phyloP scores from a whole-genome alignment of 2,888 invertebrate genomes.

The Lasioglossum vierecki region DNA sequence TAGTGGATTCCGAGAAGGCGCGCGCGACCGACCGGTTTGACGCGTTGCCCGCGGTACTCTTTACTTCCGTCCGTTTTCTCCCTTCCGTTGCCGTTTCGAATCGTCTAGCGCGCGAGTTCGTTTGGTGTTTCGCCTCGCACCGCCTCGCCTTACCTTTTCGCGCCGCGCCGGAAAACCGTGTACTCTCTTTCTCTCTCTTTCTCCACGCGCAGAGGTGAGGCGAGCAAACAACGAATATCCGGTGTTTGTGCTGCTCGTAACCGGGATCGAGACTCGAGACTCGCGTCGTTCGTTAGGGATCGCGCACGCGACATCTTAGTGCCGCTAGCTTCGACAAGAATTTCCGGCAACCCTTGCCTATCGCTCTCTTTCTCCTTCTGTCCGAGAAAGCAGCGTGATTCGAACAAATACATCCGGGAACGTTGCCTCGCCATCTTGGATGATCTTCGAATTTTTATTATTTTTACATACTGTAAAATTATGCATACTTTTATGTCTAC shows the following conservation, averaged over 20 bases:
- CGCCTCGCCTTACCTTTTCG: neutral
- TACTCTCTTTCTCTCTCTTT: neutral
- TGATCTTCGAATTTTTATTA: neutral
- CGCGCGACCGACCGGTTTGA: neutral
- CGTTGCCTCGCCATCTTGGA: neutral
- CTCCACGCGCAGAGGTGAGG: constrained; percentile 18
- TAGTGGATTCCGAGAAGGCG: constrained; percentile 2
- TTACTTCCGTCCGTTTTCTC: constrained; percentile 3
- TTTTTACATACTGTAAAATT: no score
- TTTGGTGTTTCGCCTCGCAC: neutral
- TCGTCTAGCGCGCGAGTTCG: neutral
- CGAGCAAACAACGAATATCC: constrained; percentile 50
- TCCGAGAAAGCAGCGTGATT: neutral
- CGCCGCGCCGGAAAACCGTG: constrained; percentile 24
- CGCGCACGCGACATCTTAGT: constrained; percentile 5
- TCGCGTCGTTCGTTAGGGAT: neutral
- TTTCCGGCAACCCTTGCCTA: neutral
- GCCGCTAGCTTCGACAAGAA: neutral
- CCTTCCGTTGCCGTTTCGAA: neutral
- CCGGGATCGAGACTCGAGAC: constrained; percentile 8
- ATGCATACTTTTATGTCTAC: no score
- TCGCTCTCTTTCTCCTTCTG: neutral
- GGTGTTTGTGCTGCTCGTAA: constrained; percentile 30
- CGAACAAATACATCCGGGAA: neutral
- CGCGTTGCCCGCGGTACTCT: constrained; percentile 3